These are phyloP conservation scores for Brachyptera putata DNA, from an alignment of 2,888 invertebrate genomes.

Conservation along the genomic window DNA sequence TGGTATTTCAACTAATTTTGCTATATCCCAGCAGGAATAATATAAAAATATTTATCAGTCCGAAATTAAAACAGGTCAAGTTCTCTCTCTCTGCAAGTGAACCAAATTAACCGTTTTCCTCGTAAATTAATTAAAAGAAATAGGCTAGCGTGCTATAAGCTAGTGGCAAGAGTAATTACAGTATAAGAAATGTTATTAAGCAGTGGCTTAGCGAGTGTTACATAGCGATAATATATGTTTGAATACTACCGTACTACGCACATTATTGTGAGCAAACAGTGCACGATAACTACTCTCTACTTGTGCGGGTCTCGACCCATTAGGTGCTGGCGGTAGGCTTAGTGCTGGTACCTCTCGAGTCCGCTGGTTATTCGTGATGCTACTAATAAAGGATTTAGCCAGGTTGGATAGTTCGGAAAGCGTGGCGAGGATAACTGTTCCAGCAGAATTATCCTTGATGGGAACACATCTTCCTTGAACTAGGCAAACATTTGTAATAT, in stretches of 20 bases:
- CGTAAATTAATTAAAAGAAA: too few relatives aligned
- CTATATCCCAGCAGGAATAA: too few relatives aligned
- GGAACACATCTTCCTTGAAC: constrained; percentile 22
- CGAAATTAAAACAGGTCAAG: too few relatives aligned
- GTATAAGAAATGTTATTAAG: too few relatives aligned
- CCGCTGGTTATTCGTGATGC: neutral
- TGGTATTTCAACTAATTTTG: too few relatives aligned
- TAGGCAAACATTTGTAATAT: neutral
- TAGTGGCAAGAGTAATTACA: too few relatives aligned
- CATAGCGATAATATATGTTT: too few relatives aligned
- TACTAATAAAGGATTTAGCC: neutral
- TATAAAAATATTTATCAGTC: too few relatives aligned
- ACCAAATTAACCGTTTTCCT: too few relatives aligned
- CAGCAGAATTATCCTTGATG: constrained; percentile 9
- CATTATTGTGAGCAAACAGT: constrained; percentile 2
- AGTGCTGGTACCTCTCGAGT: neutral
- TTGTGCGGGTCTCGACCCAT: neutral
- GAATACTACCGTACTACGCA: neutral
- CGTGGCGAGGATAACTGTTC: constrained; percentile 8
- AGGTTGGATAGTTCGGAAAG: constrained; percentile 1
- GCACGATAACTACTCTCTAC: constrained; percentile 10
- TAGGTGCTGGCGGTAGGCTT: neutral
- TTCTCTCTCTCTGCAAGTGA: too few relatives aligned
- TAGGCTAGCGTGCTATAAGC: too few relatives aligned
- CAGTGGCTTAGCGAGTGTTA: too few relatives aligned